Base-by-base conservation (phyloP, 2,888 invertebrate genomes). In the Ephialtes manifestator region DNA sequence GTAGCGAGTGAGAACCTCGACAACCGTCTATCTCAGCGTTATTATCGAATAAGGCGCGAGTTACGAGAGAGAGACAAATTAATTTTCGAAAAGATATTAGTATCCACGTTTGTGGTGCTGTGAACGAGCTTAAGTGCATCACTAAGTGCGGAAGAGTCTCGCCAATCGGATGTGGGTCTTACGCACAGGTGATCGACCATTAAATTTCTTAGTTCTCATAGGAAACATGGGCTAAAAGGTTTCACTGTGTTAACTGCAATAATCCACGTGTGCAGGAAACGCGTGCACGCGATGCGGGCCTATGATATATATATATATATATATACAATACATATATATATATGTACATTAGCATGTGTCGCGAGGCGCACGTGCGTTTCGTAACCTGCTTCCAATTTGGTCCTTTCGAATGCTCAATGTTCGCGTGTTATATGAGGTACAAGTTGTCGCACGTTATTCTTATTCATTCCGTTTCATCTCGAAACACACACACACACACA, bases 211-310 rank as follows among this genome's bases (percentile, higher is more conserved):
- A 15, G 31, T 72, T 77, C 77, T 71, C 75, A 65, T 75, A 39
- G 85, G 63, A 67, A 72, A 71, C 79, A 82, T 79, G 71, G 79
- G 11, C 15, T 20, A 39, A 15, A 24, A 5, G 48, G 20, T 46
- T 68, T 48, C 46, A 24, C 68, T 20, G n/a, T 18, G 46, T 20
- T 4, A 31, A 58, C 51, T 24, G 31, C n/a, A n/a, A n/a, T n/a
- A 81, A 79, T 48, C 70, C 85, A 85, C 85, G 85, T 85, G 85
- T 81, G 70, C 85, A 85, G 85, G 85, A 85, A 85, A 79, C 70
- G 74, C 53, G 72, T 74, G 70, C 74, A 81, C 74, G 74, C 81
- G 77, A 84, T 85, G 85, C 85, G 85, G 85, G 85, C 55, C 81
- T 39, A 76, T 35, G 46, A 24, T 8, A 13, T 35, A 70, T 46